phyloP scores from a whole-genome alignment of 92 coral and sea anemone species.

The Montipora capitata region DNA sequence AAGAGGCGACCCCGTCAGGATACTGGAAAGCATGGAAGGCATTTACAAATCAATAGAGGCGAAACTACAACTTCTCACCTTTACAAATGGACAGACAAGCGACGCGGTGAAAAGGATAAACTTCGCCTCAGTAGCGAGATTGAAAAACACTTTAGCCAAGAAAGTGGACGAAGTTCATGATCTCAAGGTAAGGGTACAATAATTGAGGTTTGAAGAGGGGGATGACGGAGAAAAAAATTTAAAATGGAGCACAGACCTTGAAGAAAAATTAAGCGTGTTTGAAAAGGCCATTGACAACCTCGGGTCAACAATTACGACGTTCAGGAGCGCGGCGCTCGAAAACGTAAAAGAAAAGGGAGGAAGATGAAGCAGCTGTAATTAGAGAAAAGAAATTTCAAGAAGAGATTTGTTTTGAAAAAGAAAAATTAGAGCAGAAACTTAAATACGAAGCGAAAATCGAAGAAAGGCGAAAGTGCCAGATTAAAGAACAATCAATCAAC shows the following conservation, averaged over 20 bases:
- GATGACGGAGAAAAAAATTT: neutral
- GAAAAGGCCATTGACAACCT: conserved; percentile 17
- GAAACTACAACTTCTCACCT: no score
- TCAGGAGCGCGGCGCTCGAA: conserved; percentile 3
- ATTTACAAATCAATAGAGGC: no score
- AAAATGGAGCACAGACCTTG: conserved; percentile 6
- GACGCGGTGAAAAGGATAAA: no score
- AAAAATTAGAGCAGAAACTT: neutral
- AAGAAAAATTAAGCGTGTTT: conserved; percentile 11
- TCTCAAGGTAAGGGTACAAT: no score
- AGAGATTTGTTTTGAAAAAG: conserved; percentile 23
- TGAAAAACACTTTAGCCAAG: conserved; percentile 9
- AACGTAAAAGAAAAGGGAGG: conserved; percentile 2
- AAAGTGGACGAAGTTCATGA: no score
- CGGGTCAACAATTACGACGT: no score
- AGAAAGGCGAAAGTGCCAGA: neutral
- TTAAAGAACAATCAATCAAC: neutral
- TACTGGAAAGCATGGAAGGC: neutral
- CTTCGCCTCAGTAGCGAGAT: neutral
- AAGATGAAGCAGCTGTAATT: conserved; percentile 3
- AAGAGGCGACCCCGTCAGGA: conserved; percentile 37
- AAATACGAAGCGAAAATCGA: conserved; percentile 14
- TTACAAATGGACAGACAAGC: no score
- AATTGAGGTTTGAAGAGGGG: conserved; percentile 26
- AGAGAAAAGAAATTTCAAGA: neutral